phyloP scores from a whole-genome alignment of 2,113 vertebrate species.

The Macaca fascicularis region DNA sequence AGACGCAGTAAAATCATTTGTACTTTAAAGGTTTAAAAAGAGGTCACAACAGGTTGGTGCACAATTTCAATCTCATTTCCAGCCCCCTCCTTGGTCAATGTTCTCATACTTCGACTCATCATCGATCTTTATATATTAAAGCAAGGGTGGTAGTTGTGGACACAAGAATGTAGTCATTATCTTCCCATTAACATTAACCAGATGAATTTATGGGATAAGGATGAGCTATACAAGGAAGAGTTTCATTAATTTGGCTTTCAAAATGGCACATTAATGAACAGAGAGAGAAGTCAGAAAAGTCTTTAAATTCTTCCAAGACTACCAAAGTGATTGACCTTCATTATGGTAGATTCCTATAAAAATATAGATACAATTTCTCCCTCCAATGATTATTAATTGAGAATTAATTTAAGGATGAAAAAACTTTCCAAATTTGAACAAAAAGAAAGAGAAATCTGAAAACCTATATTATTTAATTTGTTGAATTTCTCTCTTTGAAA shows the following conservation, averaged over 20 bases:
- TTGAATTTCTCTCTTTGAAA: slow-evolving; percentile 9
- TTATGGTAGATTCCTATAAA: background rate
- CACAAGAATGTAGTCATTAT: slow-evolving; percentile 2
- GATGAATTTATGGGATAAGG: slow-evolving; percentile 35
- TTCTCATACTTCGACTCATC: background rate
- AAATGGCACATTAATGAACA: slow-evolving; percentile 31
- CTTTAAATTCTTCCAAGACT: slow-evolving; percentile 75
- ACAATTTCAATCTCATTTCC: background rate
- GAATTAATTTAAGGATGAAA: slow-evolving; percentile 22
- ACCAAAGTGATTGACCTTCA: background rate
- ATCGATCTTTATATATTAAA: background rate
- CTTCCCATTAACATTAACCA: slow-evolving; percentile 30
- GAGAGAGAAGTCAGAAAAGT: background rate
- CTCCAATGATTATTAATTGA: background rate
- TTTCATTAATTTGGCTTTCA: slow-evolving; percentile 47
- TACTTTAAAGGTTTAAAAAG: background rate
- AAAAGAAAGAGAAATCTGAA: background rate
- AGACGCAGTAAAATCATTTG: background rate
- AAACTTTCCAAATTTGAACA: background rate
- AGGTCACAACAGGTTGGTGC: background rate
- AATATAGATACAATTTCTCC: background rate
- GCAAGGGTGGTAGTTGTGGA: background rate
- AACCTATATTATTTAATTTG: background rate
- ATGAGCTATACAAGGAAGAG: background rate
- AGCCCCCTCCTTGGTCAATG: background rate